Base-by-base conservation (phyloP, 2,888 invertebrate species). In the Aquatica leii region DNA sequence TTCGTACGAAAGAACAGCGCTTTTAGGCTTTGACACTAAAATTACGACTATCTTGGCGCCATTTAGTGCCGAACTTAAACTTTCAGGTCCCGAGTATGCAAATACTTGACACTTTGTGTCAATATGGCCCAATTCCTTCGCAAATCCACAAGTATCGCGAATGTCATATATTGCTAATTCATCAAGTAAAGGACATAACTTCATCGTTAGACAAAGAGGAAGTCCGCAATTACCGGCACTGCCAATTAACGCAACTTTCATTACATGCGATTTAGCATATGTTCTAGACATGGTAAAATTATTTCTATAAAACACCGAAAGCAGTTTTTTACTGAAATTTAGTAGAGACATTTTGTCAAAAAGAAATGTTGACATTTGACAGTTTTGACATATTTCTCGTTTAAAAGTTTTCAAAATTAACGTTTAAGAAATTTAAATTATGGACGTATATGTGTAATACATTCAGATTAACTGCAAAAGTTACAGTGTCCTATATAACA, bases 121-220 rank as follows among this genome's bases (percentile, higher is more conserved):
- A 34, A 85, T 77, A 53, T 83, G 82, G 67, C 78, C 81, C 49
- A 85, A 71, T 69, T 85, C 84, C 40, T 76, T 65, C 8, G 80
- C 81, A 24, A 84, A 72, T 15, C 79, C 78, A 12, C 76, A 71
- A 5, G 76, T 73, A 1, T 79, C 76, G 21, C 74, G 71, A 5
- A 78, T 76, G 73, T 89, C 89, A 71, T 86, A 86, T n/a, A 89
- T 68, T 17, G 86, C 83, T 49, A 89, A 77, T 73, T 86, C 86
- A 50, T 86, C 86, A 63, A 89, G 82, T 43, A 83, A 73, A 0
- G 85, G 84, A 14, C 86, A 85, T 61, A 85, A 83, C 71, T 88
- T 86, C 50, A 90, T 77, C 74, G 88, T 78, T 48, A 89, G 75
- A 43, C 86, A 80, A 24, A 87, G 74, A 0, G 84, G 81, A 78